Conservation (phyloP, 2,888 invertebrate genomes). For the Drosophila antonietae region DNA sequence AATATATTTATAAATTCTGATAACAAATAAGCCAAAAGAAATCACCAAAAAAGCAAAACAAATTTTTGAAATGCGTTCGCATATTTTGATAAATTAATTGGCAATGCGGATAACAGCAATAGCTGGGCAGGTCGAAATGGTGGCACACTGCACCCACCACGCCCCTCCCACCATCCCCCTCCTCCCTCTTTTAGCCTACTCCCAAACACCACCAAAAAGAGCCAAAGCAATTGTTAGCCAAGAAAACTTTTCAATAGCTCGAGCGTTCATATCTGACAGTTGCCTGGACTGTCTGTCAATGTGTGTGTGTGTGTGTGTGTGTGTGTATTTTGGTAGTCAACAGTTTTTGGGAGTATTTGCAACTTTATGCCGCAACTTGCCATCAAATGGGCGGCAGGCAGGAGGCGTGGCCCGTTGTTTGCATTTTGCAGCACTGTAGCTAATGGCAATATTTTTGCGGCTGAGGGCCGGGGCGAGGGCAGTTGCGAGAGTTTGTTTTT, state of each 20-base stretch:
- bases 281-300: constrained; percentile 29
- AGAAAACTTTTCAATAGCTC: constrained; percentile 69
- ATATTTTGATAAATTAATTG: constrained; percentile 52
- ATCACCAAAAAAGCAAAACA: constrained; percentile 19
- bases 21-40: background rate
- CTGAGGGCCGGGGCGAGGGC: background rate
- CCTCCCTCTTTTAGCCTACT: background rate
- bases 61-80: constrained; percentile 26
- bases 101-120: constrained; percentile 46
- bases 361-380: constrained; percentile 71
- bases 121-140: background rate
- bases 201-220: background rate
- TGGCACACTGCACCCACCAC: background rate
- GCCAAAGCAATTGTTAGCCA: constrained; percentile 41
- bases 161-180: background rate
- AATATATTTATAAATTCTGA: no score
- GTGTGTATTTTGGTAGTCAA: constrained; percentile 54
- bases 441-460: constrained; percentile 67
- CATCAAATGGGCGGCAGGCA: background rate
- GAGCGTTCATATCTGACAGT: constrained; percentile 49
- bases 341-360: constrained; percentile 49
- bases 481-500: background rate
- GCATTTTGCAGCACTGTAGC: constrained; percentile 48
- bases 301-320: constrained; percentile 37
- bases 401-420: constrained; percentile 59